Evolutionary conservation across 2,797 vertebrate species (phyloP).

Genomic region (Acomys russatus): DNA sequence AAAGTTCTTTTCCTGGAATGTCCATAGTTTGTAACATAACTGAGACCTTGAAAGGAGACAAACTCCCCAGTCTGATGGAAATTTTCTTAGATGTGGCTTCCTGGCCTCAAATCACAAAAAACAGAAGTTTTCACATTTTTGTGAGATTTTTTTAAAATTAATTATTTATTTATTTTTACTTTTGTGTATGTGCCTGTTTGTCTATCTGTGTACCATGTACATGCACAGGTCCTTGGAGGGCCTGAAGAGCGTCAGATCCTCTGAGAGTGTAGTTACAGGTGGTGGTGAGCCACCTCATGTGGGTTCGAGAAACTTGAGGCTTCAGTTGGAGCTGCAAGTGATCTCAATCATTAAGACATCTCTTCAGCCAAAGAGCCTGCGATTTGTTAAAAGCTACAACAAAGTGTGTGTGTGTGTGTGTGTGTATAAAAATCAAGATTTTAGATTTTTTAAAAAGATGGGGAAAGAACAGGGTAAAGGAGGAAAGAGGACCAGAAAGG

Average conservation of each 20-base stretch:
- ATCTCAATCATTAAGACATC: not conserved
- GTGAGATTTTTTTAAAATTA: not conserved
- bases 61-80: not conserved
- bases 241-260: no score
- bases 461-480: not conserved
- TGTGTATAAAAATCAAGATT: not conserved
- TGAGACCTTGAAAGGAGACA: not conserved
- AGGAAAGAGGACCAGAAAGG: not conserved
- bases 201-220: not conserved
- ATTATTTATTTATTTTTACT: not conserved
- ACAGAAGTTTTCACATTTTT: not conserved
- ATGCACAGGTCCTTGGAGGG: not conserved
- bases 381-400: conserved; percentile 43
- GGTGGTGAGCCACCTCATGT: not conserved
- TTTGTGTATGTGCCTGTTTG: no score
- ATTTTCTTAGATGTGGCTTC: conserved; percentile 47
- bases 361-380: not conserved
- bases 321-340: not conserved
- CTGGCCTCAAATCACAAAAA: conserved; percentile 23
- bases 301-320: not conserved
- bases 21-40: not conserved
- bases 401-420: not conserved
- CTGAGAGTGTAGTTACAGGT: not conserved
- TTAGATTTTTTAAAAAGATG: not conserved
- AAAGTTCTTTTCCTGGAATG: not conserved